phyloP scores from a whole-genome alignment of 1,140 invertebrate species.

The Epicauta chinensis region DNA sequence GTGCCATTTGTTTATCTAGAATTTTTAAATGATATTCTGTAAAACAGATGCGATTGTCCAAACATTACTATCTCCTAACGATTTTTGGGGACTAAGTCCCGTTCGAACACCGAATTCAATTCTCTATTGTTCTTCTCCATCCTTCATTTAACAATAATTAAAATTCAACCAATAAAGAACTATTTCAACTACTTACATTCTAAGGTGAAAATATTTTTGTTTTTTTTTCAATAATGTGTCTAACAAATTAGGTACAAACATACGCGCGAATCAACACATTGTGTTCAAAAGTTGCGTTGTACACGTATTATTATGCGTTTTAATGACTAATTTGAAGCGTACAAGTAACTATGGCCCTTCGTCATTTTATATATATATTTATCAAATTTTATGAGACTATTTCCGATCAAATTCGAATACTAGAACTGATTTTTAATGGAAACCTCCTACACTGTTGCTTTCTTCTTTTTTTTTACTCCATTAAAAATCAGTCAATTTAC shows the following conservation, averaged over 20 bases:
- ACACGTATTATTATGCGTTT: slow-evolving; percentile 10
- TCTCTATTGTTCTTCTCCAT: neutral
- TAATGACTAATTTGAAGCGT: slow-evolving; percentile 13
- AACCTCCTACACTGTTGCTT: no score
- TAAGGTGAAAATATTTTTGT: slow-evolving; percentile 24
- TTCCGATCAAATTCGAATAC: no score
- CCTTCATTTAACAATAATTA: slow-evolving; percentile 7
- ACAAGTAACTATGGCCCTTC: slow-evolving; percentile 3
- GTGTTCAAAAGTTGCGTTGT: slow-evolving; percentile 5
- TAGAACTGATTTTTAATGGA: no score
- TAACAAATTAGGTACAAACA: slow-evolving; percentile 31
- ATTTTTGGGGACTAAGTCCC: neutral
- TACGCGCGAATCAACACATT: slow-evolving; percentile 18
- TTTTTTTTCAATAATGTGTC: slow-evolving; percentile 4
- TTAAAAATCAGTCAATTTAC: no score
- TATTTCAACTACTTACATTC: slow-evolving; percentile 19
- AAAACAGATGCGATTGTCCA: no score
- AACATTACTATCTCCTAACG: no score
- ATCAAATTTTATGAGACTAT: no score
- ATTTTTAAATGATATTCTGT: no score
- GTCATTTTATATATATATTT: no score
- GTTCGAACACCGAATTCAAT: slow-evolving; percentile 2
- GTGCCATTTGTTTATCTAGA: no score
- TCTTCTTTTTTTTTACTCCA: no score
- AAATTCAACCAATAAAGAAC: slow-evolving; percentile 10